Evolutionary conservation across 2,888 invertebrate species (phyloP).

Genomic region (Macrostomum cliftonense): DNA sequence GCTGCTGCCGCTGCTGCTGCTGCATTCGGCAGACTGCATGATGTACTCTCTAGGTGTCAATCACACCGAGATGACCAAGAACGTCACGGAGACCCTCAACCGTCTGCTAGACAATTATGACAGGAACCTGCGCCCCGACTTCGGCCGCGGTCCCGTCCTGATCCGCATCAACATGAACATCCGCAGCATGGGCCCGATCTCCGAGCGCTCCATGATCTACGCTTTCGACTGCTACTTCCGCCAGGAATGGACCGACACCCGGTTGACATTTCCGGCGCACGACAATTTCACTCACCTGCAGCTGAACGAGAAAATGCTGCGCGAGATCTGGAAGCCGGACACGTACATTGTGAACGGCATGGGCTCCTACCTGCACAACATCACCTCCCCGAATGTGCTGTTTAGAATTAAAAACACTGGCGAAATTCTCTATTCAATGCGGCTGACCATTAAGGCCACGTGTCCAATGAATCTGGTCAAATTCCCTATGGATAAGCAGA

Average conservation of each 20-base stretch:
- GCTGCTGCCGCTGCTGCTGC: too few species aligned
- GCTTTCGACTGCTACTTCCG: slow-evolving; percentile 73
- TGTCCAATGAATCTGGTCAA: slow-evolving; percentile 67
- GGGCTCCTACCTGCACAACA: slow-evolving; percentile 78
- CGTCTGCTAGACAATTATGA: slow-evolving; percentile 58
- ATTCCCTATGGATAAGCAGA: slow-evolving; percentile 66
- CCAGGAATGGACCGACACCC: slow-evolving; percentile 63
- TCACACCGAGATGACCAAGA: too few species aligned
- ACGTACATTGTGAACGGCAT: slow-evolving; percentile 67
- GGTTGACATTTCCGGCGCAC: slow-evolving; percentile 47
- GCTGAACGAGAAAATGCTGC: slow-evolving; percentile 23
- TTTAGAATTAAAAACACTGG: slow-evolving; percentile 70
- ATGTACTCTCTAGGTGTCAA: too few species aligned
- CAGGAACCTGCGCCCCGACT: slow-evolving; percentile 58
- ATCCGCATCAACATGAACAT: slow-evolving; percentile 61
- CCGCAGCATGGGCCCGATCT: slow-evolving; percentile 62
- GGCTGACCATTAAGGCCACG: slow-evolving; percentile 61
- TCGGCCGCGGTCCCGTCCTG: slow-evolving; percentile 48
- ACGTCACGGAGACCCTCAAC: slow-evolving; percentile 48
- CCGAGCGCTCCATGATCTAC: slow-evolving; percentile 65
- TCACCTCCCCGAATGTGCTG: slow-evolving; percentile 79
- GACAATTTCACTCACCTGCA: slow-evolving; percentile 9
- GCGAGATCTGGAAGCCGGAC: slow-evolving; percentile 28
- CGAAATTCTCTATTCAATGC: slow-evolving; percentile 76
- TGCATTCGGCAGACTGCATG: too few species aligned